Evolutionary conservation across 2,113 vertebrate species (phyloP), one percentile per base, ranked within the genome.

Genomic region (Ahaetulla prasina): DNA sequence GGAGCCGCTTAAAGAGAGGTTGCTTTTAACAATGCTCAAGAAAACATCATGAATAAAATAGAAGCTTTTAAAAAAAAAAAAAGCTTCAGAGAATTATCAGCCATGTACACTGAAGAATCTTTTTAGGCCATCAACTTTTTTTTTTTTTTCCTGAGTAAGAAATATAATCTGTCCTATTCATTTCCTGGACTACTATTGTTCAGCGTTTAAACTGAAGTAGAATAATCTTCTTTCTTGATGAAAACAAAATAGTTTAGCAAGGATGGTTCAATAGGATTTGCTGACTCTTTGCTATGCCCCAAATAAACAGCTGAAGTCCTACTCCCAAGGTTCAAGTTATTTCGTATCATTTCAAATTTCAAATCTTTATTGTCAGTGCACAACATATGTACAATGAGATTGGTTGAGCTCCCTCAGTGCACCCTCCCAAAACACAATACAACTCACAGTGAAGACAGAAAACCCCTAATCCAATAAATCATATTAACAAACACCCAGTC

Each of bases 231-330:
- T 85, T 52, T 25, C 55, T 85, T 85, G 50, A 91, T 18, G 12
- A 85, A 91, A 45, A 90, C 25, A 45, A 20, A 90, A 87, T 45
- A 18, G 16, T 87, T 68, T 86, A 86, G n/a, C 57, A 27, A 87
- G 39, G 47, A 92, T 45, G 50, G 87, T 92, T 90, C 7, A 43
- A 45, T 89, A 89, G 8, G n/a, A 80, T 93, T 93, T 55, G 52
- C 50, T 92, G 49, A 89, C 60, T 89, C 25, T 53, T 89, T 57
- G 30, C 87, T 27, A 18, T 4, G 27, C n/a, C 53, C 43, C 63
- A 92, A 85, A 92, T 74, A 89, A 86, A 90, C 50, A 18, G 23
- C n/a, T 3, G 23, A 87, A 85, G 18, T 89, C 27, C 53, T 88
- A 23, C 22, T 30, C 60, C 54, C 23, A 88, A 25, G 43, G 47